A percentile compares a stretch with the other conserved stretches of the same genome.
These are phyloP conservation scores for Gryon sp. DNA, from an alignment of 1,140 invertebrate species.

Conservation along the genomic window DNA sequence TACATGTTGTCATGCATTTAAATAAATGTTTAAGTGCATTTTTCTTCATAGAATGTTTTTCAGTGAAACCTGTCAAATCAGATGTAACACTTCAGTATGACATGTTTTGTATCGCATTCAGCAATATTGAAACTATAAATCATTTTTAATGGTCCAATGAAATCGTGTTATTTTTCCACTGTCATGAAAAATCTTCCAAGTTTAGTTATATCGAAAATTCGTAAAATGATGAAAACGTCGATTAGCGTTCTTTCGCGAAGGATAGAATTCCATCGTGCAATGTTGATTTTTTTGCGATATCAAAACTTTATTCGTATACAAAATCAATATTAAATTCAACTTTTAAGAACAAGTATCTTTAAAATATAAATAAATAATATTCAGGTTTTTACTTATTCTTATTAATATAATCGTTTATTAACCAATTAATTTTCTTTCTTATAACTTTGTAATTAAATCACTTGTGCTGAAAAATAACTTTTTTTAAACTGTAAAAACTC, in stretches of 20 bases:
- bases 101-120: slow-evolving; percentile 41
- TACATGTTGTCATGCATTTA: no score
- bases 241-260: slow-evolving; percentile 12
- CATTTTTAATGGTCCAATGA: slow-evolving; percentile 53
- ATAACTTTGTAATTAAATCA: no score
- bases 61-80: slow-evolving; percentile 11
- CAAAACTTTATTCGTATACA: slow-evolving; percentile 13
- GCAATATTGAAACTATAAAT: slow-evolving; percentile 43
- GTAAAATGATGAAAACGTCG: slow-evolving; percentile 38
- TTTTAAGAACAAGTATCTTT: no score
- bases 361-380: no score
- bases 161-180: slow-evolving; percentile 32
- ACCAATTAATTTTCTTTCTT: no score
- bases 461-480: no score
- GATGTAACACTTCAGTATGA: slow-evolving; percentile 40
- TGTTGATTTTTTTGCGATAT: slow-evolving; percentile 6
- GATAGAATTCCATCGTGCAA: slow-evolving; percentile 30
- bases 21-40: no score
- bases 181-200: slow-evolving; percentile 42
- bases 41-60: no score
- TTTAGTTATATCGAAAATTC: slow-evolving; percentile 37
- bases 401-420: no score
- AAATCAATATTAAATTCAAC: slow-evolving; percentile 17
- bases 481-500: no score
- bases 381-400: no score